Base-by-base conservation (phyloP, 2,797 vertebrate genomes). In the Cyprinella venusta region DNA sequence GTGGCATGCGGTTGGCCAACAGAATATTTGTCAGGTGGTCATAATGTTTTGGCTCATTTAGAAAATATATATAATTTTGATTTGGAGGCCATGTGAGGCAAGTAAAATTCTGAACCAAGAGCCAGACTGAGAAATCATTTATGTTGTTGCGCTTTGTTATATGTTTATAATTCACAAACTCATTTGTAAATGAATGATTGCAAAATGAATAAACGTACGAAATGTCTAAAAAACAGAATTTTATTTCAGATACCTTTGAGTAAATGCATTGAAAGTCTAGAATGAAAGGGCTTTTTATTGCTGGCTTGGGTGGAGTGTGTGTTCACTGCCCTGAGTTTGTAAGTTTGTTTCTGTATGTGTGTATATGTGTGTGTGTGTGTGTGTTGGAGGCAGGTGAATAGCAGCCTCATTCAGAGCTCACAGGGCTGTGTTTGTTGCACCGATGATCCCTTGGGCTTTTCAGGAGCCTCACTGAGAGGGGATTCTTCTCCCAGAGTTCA, bases 401-500 rank as follows among this genome's bases (percentile, higher is more conserved):
- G 82, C 82, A 64, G 92, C 92, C 91, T 94, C 95, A 95, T 96
- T 95, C 93, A 95, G 91, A 86, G 91, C 82, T 93, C 93, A 97
- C 96, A 97, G 95, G 95, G 92, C 90, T 91, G 93, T 94, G 94
- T 94, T 97, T 98, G 96, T 97, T 98, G 96, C 97, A 91, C 91
- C 91, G 89, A 90, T 91, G 91, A 76, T 75, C 90, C 84, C 88
- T 89, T 93, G 93, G 92, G 89, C 94, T 36, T 95, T 95, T 95
- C 93, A 94, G 90, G 89, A 89, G 91, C 91, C 92, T 88, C 92
- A 97, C 97, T 98, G 96, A 96, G 95, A 94, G 91, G 71, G 93
- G 94, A 97, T 98, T 98, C 96, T 97, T 97, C 95, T 94, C 90
- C 74, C 64, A 71, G 68, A 70, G 92, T 91, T 90, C 91, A 90